Evolutionary conservation across 2,113 vertebrate genomes (phyloP), one percentile per base, ranked within the genome.

Genomic region (Sceloporus tristichus): DNA sequence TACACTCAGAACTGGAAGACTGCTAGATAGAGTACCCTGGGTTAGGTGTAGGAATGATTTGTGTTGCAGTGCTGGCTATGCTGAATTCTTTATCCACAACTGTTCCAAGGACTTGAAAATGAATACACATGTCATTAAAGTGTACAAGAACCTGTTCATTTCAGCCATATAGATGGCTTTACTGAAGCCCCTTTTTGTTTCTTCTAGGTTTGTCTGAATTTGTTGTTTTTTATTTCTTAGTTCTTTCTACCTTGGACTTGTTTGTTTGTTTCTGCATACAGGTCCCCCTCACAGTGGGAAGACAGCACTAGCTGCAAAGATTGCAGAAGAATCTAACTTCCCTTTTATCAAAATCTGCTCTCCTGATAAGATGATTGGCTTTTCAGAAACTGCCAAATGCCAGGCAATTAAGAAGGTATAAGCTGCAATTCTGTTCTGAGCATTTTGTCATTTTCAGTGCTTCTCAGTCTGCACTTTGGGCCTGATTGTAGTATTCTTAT

Each of bases 321-420:
- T 99, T 90, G 96, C 99, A 0, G 98, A 99, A 94, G 98, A 98
- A 6, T 99, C 98, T 84, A 97, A 98, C 94, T 99, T 99, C 91
- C 99, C 99, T n/a, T 99, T 99, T 83, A 99, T 99, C 96, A 99
- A 99, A 96, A 99, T 99, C 95, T 99, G 99, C 91, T 99, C 98
- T 90, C 98, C 99, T 0, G 98, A 99, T 94, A 99, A 99, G 95
- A 99, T 99, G 98, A 99, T 99, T 1, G 98, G 98, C 75, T 98
- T 98, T 95, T 98, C 98, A 0, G 99, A 99, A 96, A 99, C 98
- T 2, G 98, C 98, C 92, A 99, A 99, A 92, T 99, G 99, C 91
- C 99, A 99, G 95, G 98, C 98, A 85, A 99, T 99, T 94, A 99
- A 99, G 93, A 99, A 99, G 98, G 99, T 99, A 94, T 99, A 94